Percentiles rank a stretch among this genome's conserved stretches.
Evolutionary conservation across 2,797 vertebrate genomes (phyloP).

Genomic region (Sebastes variabilis): DNA sequence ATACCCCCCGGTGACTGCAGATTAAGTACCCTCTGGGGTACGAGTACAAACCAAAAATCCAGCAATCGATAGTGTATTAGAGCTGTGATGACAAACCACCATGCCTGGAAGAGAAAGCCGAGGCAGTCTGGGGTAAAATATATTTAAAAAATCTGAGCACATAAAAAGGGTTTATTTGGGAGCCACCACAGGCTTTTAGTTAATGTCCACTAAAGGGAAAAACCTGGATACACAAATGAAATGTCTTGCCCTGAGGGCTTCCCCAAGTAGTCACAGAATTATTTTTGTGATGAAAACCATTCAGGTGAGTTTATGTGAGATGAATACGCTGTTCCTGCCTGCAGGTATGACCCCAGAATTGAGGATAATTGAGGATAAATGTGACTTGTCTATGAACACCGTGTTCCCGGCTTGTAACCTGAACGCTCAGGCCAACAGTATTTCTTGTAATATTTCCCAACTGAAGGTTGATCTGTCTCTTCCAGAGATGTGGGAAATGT

Average conservation of each 20-base stretch:
- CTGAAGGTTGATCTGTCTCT: not conserved
- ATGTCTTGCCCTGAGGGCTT: slow-evolving; percentile 1
- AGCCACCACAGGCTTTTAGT: not conserved
- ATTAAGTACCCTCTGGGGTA: not conserved
- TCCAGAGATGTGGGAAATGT: rapidly evolving
- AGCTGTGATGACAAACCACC: not conserved
- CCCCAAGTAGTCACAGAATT: not conserved
- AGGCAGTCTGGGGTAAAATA: not conserved
- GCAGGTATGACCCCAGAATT: not conserved
- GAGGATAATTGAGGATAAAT: not conserved
- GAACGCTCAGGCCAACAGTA: not conserved
- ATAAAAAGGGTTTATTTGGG: not conserved
- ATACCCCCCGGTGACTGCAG: not conserved
- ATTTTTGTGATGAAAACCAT: slow-evolving; percentile 9
- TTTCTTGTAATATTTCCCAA: not conserved
- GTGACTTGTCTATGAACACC: slow-evolving; percentile 12
- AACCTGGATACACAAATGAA: not conserved
- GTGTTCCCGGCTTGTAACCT: not conserved
- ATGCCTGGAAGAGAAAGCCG: not conserved
- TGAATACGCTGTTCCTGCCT: not conserved
- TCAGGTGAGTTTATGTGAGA: slow-evolving; percentile 10
- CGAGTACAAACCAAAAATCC: not conserved
- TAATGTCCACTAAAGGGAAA: not conserved
- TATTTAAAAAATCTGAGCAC: not conserved
- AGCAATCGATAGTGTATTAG: not conserved